phyloP scores from a whole-genome alignment of 2,888 invertebrate species.

The Andrena bucephala region DNA sequence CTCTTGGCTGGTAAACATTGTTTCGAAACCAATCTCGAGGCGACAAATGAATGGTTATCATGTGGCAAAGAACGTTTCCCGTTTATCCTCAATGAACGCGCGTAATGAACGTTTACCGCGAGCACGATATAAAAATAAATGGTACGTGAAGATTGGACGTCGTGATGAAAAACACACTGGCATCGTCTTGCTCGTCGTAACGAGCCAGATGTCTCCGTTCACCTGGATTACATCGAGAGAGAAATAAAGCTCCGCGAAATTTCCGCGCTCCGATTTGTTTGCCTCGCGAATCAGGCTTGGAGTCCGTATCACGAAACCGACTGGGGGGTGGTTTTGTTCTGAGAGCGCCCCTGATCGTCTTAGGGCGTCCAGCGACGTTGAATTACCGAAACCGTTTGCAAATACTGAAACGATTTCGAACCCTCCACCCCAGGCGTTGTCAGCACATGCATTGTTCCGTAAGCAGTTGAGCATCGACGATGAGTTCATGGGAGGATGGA shows the following conservation, averaged over 20 bases:
- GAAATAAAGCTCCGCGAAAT: slow-evolving; percentile 7
- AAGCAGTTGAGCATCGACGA: not conserved
- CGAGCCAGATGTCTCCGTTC: slow-evolving; percentile 54
- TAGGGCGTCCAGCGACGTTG: slow-evolving; percentile 53
- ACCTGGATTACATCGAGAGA: slow-evolving; percentile 43
- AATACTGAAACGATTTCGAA: slow-evolving; percentile 26
- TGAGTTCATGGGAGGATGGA: not conserved
- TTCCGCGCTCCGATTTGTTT: slow-evolving; percentile 56
- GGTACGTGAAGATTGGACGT: slow-evolving; percentile 36
- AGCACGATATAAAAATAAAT: slow-evolving; percentile 50
- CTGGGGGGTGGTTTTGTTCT: slow-evolving; percentile 45
- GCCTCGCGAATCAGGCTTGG: slow-evolving; percentile 46
- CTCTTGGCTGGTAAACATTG: slow-evolving; percentile 44
- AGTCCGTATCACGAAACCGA: slow-evolving; percentile 41
- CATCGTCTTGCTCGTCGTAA: slow-evolving; percentile 14
- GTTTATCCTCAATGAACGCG: slow-evolving; percentile 25
- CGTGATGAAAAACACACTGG: not conserved
- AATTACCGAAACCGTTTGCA: slow-evolving; percentile 46
- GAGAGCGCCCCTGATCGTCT: slow-evolving; percentile 58
- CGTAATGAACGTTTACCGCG: slow-evolving; percentile 33
- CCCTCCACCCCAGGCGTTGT: not conserved
- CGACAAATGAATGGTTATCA: slow-evolving; percentile 41
- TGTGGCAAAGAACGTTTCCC: slow-evolving; percentile 6
- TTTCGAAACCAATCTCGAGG: slow-evolving; percentile 41
- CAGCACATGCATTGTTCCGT: slow-evolving; percentile 18